Evolutionary conservation across 1,140 invertebrate genomes (phyloP).

Genomic region (Campoletis sonorensis): DNA sequence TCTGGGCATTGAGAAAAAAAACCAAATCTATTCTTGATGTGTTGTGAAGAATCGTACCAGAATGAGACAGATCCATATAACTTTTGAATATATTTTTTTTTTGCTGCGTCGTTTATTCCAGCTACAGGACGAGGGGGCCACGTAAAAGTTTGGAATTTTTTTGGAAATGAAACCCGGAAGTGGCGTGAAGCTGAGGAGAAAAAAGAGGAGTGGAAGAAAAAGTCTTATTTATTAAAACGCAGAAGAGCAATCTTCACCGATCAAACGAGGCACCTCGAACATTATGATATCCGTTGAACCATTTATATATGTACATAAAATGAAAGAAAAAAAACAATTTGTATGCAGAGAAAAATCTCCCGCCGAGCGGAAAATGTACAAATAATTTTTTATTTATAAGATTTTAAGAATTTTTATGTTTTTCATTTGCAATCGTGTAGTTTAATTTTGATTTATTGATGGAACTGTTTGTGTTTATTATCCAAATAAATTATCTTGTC

Average conservation of each 20-base stretch:
- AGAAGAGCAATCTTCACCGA: slow-evolving; percentile 23
- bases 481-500: neutral
- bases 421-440: neutral
- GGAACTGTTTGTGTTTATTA: too few relatives aligned
- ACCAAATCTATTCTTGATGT: too few relatives aligned
- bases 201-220: slow-evolving; percentile 43
- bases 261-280: slow-evolving; percentile 40
- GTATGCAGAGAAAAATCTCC: neutral
- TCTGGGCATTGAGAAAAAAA: too few relatives aligned
- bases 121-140: slow-evolving; percentile 1
- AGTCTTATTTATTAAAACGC: neutral
- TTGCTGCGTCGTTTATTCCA: neutral
- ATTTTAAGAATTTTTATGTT: neutral
- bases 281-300: slow-evolving; percentile 36
- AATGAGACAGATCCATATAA: too few relatives aligned
- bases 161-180: slow-evolving; percentile 54
- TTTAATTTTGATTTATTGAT: too few relatives aligned
- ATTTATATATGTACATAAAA: slow-evolving; percentile 12
- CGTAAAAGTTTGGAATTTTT: slow-evolving; percentile 63
- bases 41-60: too few relatives aligned
- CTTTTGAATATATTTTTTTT: slow-evolving; percentile 21
- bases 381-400: neutral
- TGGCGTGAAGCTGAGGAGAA: slow-evolving; percentile 30
- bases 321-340: neutral
- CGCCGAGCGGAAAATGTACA: neutral